phyloP scores from a whole-genome alignment of 2,113 vertebrate species.

The Gorsachius goisagi region DNA sequence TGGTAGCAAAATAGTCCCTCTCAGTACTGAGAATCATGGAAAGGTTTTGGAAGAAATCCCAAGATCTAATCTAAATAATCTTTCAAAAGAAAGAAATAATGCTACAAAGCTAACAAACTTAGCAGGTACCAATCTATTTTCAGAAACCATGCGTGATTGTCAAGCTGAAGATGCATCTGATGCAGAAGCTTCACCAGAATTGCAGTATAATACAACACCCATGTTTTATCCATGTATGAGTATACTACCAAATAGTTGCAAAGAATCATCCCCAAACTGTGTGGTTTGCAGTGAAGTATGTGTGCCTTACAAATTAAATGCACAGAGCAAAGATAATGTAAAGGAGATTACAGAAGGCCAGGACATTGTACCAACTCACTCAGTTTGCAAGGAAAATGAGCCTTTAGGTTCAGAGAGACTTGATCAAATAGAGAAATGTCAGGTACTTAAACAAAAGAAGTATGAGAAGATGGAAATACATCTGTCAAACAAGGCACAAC shows the following conservation, averaged over 20 bases:
- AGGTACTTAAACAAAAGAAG: not conserved
- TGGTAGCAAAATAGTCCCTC: not conserved
- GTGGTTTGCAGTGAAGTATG: not conserved
- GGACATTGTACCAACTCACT: not conserved
- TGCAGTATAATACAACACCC: not conserved
- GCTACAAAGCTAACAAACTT: not conserved
- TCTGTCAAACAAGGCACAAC: not conserved
- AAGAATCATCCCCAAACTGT: not conserved
- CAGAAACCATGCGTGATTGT: not conserved
- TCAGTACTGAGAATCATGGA: not conserved
- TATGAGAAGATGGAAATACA: not conserved
- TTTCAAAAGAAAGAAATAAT: not conserved
- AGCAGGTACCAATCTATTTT: not conserved
- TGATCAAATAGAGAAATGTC: not conserved
- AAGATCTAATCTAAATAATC: not conserved
- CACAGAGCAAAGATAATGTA: not conserved
- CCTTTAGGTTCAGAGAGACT: not conserved
- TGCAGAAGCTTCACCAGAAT: not conserved
- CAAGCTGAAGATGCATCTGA: not conserved
- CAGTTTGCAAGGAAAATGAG: not conserved
- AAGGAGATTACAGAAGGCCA: not conserved
- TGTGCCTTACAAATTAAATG: not conserved
- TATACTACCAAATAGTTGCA: not conserved
- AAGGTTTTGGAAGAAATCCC: conserved; percentile 1
- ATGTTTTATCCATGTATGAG: not conserved